Evolutionary conservation across 2,113 vertebrate genomes (phyloP).

Genomic region (Herpailurus yagouaroundi): DNA sequence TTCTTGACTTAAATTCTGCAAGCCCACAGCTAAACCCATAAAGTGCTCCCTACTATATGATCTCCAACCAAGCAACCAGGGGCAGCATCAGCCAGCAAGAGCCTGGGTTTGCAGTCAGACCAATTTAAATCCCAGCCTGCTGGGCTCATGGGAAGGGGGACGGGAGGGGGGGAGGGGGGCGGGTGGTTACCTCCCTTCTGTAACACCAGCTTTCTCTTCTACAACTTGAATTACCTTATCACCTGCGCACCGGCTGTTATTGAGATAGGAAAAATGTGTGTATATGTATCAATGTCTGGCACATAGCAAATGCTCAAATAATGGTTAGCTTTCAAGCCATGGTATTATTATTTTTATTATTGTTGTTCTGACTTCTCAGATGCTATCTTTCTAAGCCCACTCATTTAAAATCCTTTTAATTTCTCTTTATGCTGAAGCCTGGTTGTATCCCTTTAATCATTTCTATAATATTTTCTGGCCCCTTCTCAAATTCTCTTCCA

Average conservation of each 20-base stretch:
- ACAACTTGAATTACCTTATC: rapidly evolving
- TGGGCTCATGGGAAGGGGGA: background rate
- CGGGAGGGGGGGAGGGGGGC: no score
- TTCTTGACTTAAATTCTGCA: background rate
- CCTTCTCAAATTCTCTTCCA: background rate
- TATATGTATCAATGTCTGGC: background rate
- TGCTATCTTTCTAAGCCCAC: background rate
- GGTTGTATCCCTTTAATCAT: background rate
- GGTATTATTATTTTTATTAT: background rate
- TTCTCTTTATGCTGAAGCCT: background rate
- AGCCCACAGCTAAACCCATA: background rate
- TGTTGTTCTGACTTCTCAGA: background rate
- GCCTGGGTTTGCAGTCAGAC: background rate
- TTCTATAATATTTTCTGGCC: background rate
- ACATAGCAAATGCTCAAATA: background rate
- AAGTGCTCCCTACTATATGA: background rate
- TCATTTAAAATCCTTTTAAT: background rate
- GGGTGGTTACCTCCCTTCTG: rapidly evolving
- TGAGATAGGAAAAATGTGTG: background rate
- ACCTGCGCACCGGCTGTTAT: no score
- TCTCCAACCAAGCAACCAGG: background rate
- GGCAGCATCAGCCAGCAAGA: background rate
- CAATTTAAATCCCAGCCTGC: background rate
- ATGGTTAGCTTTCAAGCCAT: background rate
- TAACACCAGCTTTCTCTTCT: background rate